Conservation (phyloP, 2,888 invertebrate species). For the Dimorphilus gyrociliatus region DNA sequence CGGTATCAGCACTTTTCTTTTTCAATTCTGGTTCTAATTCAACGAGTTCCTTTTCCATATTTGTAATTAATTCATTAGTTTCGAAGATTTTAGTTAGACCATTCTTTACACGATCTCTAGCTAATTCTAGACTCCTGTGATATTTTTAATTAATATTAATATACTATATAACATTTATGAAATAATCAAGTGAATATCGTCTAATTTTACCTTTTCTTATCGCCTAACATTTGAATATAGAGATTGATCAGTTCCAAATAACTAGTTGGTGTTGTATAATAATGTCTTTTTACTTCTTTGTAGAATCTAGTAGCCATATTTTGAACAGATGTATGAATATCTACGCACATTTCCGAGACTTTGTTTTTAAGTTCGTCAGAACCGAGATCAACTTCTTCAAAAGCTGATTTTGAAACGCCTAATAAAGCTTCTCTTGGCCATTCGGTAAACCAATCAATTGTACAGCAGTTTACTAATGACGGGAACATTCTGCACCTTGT, state of each 20-base stretch:
- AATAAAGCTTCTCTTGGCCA: conserved; percentile 75
- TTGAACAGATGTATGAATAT: conserved; percentile 61
- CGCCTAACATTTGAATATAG: conserved; percentile 52
- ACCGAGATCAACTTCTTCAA: conserved; percentile 45
- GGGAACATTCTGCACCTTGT: conserved; percentile 41
- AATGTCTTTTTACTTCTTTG: conserved; percentile 63
- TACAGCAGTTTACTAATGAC: conserved; percentile 38
- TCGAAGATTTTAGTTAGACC: conserved; percentile 55
- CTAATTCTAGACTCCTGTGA: conserved; percentile 25
- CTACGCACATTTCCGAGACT: conserved; percentile 51
- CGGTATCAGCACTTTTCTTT: conserved; percentile 56
- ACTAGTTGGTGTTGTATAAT: conserved; percentile 79
- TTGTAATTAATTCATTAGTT: conserved; percentile 60
- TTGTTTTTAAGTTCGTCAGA: conserved; percentile 40
- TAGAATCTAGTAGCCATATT: conserved; percentile 58
- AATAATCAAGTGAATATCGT: background rate
- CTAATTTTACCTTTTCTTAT: conserved; percentile 50
- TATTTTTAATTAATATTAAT: background rate
- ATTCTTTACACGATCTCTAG: conserved; percentile 34
- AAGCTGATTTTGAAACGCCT: conserved; percentile 56
- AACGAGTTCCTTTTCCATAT: conserved; percentile 67
- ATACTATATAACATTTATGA: background rate
- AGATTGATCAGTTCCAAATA: conserved; percentile 68
- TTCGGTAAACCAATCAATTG: conserved; percentile 46
- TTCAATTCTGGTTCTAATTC: conserved; percentile 64